These are phyloP conservation scores for Scortum barcoo DNA, from an alignment of 2,113 vertebrate genomes.

Conservation along the genomic window DNA sequence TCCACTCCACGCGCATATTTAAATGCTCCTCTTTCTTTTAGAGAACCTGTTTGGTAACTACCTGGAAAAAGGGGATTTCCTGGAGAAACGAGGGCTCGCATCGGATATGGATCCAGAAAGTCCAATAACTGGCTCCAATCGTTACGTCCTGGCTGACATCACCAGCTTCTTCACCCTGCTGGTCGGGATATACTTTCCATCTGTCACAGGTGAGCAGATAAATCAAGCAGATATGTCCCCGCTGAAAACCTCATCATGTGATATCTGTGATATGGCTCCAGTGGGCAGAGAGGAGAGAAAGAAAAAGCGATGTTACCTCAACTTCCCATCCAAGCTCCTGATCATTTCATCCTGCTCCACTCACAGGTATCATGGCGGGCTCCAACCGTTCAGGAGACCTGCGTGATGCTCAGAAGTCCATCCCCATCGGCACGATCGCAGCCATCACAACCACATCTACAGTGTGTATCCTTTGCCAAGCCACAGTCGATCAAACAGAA, in stretches of 20 bases:
- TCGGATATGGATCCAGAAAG: slow-evolving; percentile 80
- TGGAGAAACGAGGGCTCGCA: slow-evolving; percentile 88
- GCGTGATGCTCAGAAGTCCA: slow-evolving; percentile 97
- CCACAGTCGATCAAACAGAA: background rate
- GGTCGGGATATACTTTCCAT: slow-evolving; percentile 98
- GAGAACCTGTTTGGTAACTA: slow-evolving; percentile 96
- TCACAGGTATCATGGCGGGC: slow-evolving; percentile 97
- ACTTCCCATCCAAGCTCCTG: background rate
- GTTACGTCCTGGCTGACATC: slow-evolving; percentile 95
- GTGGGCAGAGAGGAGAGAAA: background rate
- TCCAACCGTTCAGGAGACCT: slow-evolving; percentile 98
- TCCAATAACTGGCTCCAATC: slow-evolving; percentile 85
- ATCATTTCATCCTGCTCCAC: background rate
- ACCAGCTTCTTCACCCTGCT: slow-evolving; percentile 97
- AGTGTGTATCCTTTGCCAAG: slow-evolving; percentile 93
- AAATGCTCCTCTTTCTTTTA: slow-evolving; percentile 57
- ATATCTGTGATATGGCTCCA: no score
- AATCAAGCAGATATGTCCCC: background rate
- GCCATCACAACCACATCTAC: slow-evolving; percentile 96
- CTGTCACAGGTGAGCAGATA: slow-evolving; percentile 91
- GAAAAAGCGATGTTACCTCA: background rate
- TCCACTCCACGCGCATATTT: background rate
- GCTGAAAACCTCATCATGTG: background rate
- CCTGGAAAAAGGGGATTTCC: slow-evolving; percentile 89
- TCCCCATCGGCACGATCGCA: slow-evolving; percentile 95